phyloP scores from a whole-genome alignment of 2,113 vertebrate genomes.

The Clarias macrocephalus region DNA sequence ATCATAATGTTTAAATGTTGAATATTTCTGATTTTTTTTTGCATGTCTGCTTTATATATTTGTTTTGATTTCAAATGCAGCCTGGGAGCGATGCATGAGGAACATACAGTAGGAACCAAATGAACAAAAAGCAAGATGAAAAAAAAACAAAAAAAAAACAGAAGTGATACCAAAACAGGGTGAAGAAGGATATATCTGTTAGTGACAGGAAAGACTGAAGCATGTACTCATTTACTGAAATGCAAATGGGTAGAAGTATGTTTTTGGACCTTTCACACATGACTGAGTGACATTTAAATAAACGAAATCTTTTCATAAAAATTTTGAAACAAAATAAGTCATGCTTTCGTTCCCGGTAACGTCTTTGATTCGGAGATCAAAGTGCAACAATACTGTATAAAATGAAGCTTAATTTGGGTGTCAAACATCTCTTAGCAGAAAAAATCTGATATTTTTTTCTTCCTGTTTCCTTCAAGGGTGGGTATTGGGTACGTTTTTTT shows the following conservation, averaged over 20 bases:
- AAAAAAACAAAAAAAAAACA: background rate
- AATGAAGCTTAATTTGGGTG: too few species aligned
- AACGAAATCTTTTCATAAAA: background rate
- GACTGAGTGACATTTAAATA: background rate
- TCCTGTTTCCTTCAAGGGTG: fast-evolving
- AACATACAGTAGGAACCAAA: background rate
- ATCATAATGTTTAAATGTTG: background rate
- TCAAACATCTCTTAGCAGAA: too few species aligned
- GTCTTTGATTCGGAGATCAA: background rate
- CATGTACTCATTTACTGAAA: background rate
- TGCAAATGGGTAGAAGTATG: background rate
- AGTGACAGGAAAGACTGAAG: background rate
- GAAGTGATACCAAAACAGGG: constrained; percentile 14
- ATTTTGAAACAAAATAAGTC: background rate
- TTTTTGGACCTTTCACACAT: background rate
- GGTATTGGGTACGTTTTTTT: background rate
- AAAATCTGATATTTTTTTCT: background rate
- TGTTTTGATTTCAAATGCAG: background rate
- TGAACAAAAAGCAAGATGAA: background rate
- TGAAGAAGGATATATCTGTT: background rate
- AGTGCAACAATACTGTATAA: background rate
- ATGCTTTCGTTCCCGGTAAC: background rate
- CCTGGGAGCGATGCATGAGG: background rate
- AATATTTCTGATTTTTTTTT: background rate
- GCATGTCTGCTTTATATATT: background rate